Conservation (phyloP, 2,113 vertebrate genomes). For the Manacus vitellinus region DNA sequence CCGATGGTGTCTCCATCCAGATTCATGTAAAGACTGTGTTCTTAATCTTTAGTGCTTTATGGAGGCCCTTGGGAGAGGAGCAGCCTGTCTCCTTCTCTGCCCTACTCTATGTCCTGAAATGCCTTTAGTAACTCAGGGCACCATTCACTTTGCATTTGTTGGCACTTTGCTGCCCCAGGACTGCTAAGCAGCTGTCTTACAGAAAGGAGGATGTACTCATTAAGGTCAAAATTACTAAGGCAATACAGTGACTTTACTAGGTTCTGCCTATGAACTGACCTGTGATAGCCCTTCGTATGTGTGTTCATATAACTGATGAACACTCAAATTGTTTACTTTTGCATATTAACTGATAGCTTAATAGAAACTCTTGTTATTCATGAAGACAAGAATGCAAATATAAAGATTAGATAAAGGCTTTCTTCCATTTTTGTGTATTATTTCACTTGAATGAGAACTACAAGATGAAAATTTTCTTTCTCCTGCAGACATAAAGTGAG, state of each 20-base stretch:
- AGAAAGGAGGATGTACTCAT: fast-evolving
- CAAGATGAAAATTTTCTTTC: background rate
- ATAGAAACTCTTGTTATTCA: background rate
- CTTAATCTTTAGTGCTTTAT: background rate
- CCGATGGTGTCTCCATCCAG: fast-evolving
- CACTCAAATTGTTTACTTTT: background rate
- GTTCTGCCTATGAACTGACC: background rate
- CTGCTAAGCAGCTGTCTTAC: background rate
- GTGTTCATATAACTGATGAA: background rate
- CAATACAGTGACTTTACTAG: background rate
- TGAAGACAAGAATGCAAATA: background rate
- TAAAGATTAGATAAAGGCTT: background rate
- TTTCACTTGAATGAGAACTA: background rate
- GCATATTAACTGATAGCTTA: background rate
- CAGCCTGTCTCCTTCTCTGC: background rate
- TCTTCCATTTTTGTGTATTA: background rate
- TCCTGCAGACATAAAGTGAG: background rate
- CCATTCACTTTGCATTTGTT: background rate
- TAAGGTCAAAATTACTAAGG: background rate
- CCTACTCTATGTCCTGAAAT: background rate
- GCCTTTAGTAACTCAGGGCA: background rate
- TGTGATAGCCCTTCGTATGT: background rate
- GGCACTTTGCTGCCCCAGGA: background rate
- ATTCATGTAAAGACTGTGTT: background rate
- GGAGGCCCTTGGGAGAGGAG: background rate